A percentile compares a stretch with the other conserved stretches of the same genome.
Evolutionary conservation across 2,113 vertebrate species (phyloP).

Genomic region (Solea senegalensis): DNA sequence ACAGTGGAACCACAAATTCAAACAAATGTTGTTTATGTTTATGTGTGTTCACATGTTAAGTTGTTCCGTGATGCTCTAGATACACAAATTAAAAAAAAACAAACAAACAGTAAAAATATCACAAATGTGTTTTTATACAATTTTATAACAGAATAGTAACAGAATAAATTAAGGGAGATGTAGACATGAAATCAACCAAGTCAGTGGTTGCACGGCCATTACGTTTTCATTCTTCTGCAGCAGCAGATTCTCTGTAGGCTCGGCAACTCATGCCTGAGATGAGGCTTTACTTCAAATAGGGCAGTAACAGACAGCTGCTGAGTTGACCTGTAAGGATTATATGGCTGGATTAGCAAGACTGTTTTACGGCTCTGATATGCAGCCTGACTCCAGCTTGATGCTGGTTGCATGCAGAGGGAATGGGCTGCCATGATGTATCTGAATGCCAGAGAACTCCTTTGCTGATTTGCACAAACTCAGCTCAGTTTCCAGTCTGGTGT

Average conservation of each 20-base stretch:
- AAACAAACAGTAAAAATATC: slow-evolving; percentile 24
- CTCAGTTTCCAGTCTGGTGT: slow-evolving; percentile 18
- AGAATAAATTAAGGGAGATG: slow-evolving; percentile 72
- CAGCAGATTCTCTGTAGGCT: slow-evolving; percentile 27
- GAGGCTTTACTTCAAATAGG: slow-evolving; percentile 75
- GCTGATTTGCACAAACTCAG: slow-evolving; percentile 33
- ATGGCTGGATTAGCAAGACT: slow-evolving; percentile 64
- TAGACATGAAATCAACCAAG: slow-evolving; percentile 42
- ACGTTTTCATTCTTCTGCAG: slow-evolving; percentile 47
- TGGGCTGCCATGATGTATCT: slow-evolving; percentile 30
- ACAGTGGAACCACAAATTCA: slow-evolving; percentile 30
- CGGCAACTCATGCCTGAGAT: slow-evolving; percentile 53
- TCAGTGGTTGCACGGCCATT: slow-evolving; percentile 25
- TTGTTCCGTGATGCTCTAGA: slow-evolving; percentile 27
- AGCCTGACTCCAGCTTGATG: slow-evolving; percentile 73
- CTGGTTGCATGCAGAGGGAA: slow-evolving; percentile 54
- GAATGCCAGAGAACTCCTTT: slow-evolving; percentile 17
- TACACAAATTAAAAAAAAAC: slow-evolving; percentile 42
- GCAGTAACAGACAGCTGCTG: slow-evolving; percentile 68
- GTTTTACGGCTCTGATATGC: slow-evolving; percentile 64
- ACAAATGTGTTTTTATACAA: slow-evolving; percentile 20
- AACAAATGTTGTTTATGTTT: slow-evolving; percentile 21
- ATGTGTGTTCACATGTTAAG: slow-evolving; percentile 39
- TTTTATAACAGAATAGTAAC: slow-evolving; percentile 46
- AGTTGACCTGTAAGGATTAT: slow-evolving; percentile 73